phyloP scores from a whole-genome alignment of 2,888 invertebrate genomes.

The Cyclophora punctaria region DNA sequence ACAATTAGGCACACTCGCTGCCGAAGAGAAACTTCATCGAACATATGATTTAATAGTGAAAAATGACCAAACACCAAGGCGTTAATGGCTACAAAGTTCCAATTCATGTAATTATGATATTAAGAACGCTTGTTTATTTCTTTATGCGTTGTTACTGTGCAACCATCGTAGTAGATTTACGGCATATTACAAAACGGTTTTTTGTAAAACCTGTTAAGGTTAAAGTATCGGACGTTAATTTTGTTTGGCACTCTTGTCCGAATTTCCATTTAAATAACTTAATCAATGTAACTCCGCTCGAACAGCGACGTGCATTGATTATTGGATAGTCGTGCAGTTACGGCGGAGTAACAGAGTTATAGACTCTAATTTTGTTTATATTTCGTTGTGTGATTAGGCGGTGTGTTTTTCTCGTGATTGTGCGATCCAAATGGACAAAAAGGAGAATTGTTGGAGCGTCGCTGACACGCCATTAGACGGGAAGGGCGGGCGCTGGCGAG shows the following conservation, averaged over 20 bases:
- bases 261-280: no score
- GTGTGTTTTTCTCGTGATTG: conserved; percentile 9
- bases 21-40: conserved; percentile 32
- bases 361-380: no score
- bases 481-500: conserved; percentile 27
- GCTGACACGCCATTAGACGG: conserved; percentile 42
- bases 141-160: conserved; percentile 31
- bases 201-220: conserved; percentile 22
- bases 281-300: no score
- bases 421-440: conserved; percentile 21
- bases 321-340: no score
- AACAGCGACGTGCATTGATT: no score
- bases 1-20: conserved; percentile 44
- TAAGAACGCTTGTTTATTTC: conserved; percentile 47
- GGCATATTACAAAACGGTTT: conserved; percentile 40
- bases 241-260: no score
- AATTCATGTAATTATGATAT: conserved; percentile 51
- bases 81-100: conserved; percentile 40
- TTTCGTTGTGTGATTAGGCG: background rate
- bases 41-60: conserved; percentile 54
- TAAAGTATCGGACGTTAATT: no score
- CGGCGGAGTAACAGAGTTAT: no score
- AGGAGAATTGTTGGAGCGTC: conserved; percentile 23
- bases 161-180: conserved; percentile 35
- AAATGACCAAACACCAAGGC: conserved; percentile 42